These are phyloP conservation scores for Tolypeutes matacus DNA, from an alignment of 2,797 vertebrate genomes.

Conservation along the genomic window DNA sequence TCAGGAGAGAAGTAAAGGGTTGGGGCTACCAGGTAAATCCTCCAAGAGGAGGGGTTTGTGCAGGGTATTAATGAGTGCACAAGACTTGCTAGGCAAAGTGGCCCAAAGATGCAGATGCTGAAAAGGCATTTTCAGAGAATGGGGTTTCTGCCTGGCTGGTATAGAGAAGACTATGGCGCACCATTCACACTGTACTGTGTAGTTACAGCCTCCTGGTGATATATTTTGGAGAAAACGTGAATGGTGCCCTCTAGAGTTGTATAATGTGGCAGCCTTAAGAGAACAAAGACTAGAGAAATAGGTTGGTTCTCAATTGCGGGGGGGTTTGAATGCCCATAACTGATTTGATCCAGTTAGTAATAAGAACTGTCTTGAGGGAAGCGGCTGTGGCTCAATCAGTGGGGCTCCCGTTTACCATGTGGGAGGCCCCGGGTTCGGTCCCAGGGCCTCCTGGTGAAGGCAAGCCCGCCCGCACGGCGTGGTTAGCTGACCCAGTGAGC, in stretches of 20 bases:
- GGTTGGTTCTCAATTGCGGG: not conserved
- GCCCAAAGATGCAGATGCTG: not conserved
- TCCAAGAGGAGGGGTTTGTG: not conserved
- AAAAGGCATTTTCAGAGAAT: not conserved
- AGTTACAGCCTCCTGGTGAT: not conserved
- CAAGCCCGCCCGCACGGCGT: too few relatives aligned
- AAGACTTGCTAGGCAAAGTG: not conserved
- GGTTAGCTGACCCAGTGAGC: too few relatives aligned
- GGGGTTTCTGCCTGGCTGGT: not conserved
- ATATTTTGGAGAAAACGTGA: not conserved
- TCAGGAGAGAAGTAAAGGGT: not conserved
- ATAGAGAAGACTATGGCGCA: not conserved
- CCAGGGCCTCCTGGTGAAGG: too few relatives aligned
- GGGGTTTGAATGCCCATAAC: not conserved
- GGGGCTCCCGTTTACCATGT: too few relatives aligned
- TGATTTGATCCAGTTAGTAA: not conserved
- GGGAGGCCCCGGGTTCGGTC: too few relatives aligned
- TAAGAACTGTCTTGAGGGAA: not conserved
- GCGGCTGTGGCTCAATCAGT: too few relatives aligned
- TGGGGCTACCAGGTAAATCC: not conserved
- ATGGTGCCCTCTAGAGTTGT: not conserved
- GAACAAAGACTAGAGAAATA: constrained; percentile 16
- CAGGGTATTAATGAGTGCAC: not conserved
- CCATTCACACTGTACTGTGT: too few relatives aligned
- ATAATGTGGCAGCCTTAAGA: not conserved